Evolutionary conservation across 2,888 invertebrate genomes (phyloP), one percentile per base, ranked within the genome.

Genomic region (Uloborus plumipes): DNA sequence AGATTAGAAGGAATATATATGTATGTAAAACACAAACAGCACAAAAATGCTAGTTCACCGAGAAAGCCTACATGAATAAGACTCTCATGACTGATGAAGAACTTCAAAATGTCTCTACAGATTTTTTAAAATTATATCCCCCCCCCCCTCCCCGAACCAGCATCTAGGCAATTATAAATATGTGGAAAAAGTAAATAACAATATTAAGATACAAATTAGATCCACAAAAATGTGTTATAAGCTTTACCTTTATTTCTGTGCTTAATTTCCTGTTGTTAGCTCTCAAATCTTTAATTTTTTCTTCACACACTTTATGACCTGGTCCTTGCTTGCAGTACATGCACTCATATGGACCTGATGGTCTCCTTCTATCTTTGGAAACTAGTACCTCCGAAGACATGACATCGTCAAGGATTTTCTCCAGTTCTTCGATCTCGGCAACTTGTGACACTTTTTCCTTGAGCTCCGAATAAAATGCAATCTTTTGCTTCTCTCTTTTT

Each of bases 241-340:
- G n/a, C n/a, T 9, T 18, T 71, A 78, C 77, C 39, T 71, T 78
- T 7, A 78, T 15, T 16, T 71, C 55, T 47, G 71, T 59, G 11
- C 31, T n/a, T 49, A 66, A 64, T 16, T 62, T 73, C 39, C 64
- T 16, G 18, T 66, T 59, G 47, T 26, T 74, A 1, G 69, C 62
- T 55, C 61, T 22, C 11, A 80, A 47, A 2, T 80, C 80, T 16
- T 55, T 73, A 55, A 80, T 73, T 26, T 80, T 80, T 31, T 80
- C 74, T 67, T 47, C 69, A 62, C 80, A 80, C 18, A 69, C 14
- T 39, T 74, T 69, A 58, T 80, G 80, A 2, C 50, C 74, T 3
- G 51, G 20, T 9, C 80, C 69, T 20, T 74, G 69, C 26, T 39
- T 67, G 49, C 73, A 80, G 67, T 67, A 55, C 31, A 74, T 55